These are phyloP conservation scores for Drosophila affinis DNA, from an alignment of 2,888 invertebrate species.

Conservation along the genomic window DNA sequence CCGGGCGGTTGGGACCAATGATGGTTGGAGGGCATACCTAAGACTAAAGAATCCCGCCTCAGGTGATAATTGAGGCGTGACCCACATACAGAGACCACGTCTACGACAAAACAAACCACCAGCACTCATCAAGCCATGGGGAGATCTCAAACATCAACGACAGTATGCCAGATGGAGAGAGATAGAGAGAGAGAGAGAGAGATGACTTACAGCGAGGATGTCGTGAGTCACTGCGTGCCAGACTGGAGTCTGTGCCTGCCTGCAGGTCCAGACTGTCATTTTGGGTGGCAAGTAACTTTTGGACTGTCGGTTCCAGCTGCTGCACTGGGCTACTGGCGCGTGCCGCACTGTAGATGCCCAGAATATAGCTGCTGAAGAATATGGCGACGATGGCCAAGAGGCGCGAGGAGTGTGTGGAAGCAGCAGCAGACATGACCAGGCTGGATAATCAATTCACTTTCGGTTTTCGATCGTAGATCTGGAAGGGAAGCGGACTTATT, in stretches of 20 bases:
- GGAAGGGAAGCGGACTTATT: conserved; percentile 15
- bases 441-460: conserved; percentile 56
- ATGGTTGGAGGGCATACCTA: conserved; percentile 45
- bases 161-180: neutral
- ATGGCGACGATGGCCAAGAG: conserved; percentile 60
- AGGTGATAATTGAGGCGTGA: conserved; percentile 75
- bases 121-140: conserved; percentile 36
- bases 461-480: conserved; percentile 55
- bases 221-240: conserved; percentile 49
- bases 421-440: conserved; percentile 42
- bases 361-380: conserved; percentile 60
- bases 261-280: conserved; percentile 15
- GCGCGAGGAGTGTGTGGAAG: conserved; percentile 49
- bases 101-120: conserved; percentile 48
- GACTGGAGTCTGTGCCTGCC: neutral
- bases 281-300: neutral
- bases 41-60: conserved; percentile 65
- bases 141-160: conserved; percentile 9
- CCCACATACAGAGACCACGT: conserved; percentile 59
- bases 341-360: conserved; percentile 63
- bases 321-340: conserved; percentile 39
- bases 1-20: conserved; percentile 34
- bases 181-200: neutral
- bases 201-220: conserved; percentile 70
- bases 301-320: neutral